Percentiles rank a stretch among this genome's conserved stretches.
Conservation (phyloP, 2,113 vertebrate genomes). For the Rhynchomys soricoides region DNA sequence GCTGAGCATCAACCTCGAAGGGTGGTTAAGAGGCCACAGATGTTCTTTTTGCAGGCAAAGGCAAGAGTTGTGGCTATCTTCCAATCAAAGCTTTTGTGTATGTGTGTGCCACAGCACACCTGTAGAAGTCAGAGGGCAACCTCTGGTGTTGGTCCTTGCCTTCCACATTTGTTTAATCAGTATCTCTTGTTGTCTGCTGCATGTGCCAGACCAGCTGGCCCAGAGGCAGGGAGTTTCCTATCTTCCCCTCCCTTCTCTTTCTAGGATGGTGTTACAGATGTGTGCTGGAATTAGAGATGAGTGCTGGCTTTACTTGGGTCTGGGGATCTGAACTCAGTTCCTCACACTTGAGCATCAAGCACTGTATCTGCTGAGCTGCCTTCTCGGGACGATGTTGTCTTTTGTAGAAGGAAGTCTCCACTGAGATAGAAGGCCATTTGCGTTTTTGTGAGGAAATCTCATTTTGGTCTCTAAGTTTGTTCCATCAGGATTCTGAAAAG, state of each 20-base stretch:
- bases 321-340: neutral
- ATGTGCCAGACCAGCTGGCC: too few species aligned
- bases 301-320: neutral
- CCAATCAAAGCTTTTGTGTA: neutral
- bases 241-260: neutral
- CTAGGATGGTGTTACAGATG: neutral
- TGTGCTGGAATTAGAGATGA: neutral
- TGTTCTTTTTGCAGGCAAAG: slow-evolving; percentile 3
- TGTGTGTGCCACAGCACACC: neutral
- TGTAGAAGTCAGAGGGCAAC: neutral
- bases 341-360: neutral
- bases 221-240: too few species aligned
- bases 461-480: neutral
- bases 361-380: neutral
- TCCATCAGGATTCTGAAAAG: neutral
- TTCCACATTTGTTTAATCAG: neutral
- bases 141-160: neutral
- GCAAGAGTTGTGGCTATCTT: neutral
- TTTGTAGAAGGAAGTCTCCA: neutral
- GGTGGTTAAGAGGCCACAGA: neutral
- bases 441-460: neutral
- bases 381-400: neutral
- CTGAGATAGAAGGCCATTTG: neutral
- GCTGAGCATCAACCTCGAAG: neutral
- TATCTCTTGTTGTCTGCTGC: neutral